Evolutionary conservation across 2,888 invertebrate genomes (phyloP).

Genomic region (Trachelus troglodyta): DNA sequence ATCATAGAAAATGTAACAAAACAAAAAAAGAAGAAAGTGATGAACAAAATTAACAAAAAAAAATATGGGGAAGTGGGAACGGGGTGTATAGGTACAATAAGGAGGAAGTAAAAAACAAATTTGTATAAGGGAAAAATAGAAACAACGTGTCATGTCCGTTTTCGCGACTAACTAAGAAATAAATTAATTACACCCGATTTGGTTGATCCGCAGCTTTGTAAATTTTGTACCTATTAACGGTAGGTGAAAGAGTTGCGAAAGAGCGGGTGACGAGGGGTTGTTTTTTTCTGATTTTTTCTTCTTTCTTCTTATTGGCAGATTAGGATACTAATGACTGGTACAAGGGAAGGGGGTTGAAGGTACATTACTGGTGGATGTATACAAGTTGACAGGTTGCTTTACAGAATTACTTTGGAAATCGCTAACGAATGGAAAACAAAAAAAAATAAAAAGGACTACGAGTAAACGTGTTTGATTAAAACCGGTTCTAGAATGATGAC

Average conservation of each 20-base stretch:
- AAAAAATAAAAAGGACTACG: conserved; percentile 8
- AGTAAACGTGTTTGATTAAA: conserved; percentile 28
- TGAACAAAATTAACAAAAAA: no score
- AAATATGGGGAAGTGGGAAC: no score
- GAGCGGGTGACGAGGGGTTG: no score
- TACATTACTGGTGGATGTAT: no score
- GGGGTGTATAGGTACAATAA: no score
- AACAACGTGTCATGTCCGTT: conserved; percentile 44
- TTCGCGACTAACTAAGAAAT: conserved; percentile 45
- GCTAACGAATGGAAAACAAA: conserved; percentile 18
- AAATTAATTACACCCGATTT: conserved; percentile 50
- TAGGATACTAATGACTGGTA: no score
- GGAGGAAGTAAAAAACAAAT: no score
- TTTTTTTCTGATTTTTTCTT: no score
- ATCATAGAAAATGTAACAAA: conserved; percentile 22
- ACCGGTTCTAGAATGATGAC: conserved; percentile 41
- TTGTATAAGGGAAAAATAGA: no score
- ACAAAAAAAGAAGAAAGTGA: conserved; percentile 26
- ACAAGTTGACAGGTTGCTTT: no score
- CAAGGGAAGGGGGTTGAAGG: no score
- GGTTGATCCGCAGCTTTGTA: conserved; percentile 19
- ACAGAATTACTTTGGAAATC: neutral
- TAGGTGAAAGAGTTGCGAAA: neutral
- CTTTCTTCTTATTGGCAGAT: no score
- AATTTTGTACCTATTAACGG: conserved; percentile 25